Evolutionary conservation across 2,888 invertebrate species (phyloP).

Genomic region (Atrina japonica): DNA sequence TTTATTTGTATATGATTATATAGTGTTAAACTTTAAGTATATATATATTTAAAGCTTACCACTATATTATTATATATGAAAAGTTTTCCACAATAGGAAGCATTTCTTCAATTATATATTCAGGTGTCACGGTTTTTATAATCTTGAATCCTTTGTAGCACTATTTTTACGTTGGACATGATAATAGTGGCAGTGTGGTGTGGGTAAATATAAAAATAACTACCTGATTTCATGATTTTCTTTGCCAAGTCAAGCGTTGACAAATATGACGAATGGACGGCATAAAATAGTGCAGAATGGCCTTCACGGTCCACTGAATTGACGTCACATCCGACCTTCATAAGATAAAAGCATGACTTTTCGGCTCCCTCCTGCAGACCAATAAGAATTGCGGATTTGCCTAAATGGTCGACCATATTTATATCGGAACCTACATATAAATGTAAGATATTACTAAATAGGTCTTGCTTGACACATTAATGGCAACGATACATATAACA

Average conservation of each 20-base stretch:
- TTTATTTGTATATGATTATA: too few relatives aligned
- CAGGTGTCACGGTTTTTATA: too few relatives aligned
- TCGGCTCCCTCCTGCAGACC: slow-evolving; percentile 31
- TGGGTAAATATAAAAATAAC: too few relatives aligned
- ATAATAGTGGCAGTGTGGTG: too few relatives aligned
- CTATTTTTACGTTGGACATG: too few relatives aligned
- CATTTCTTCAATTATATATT: too few relatives aligned
- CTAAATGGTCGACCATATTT: slow-evolving; percentile 16
- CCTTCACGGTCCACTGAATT: slow-evolving; percentile 27
- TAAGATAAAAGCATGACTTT: slow-evolving; percentile 26
- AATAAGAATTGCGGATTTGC: slow-evolving; percentile 27
- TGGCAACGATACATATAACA: too few relatives aligned
- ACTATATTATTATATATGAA: too few relatives aligned
- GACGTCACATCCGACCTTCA: slow-evolving; percentile 36
- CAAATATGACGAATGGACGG: slow-evolving; percentile 24
- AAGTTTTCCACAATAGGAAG: too few relatives aligned
- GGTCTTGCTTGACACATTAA: slow-evolving; percentile 6
- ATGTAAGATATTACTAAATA: neutral
- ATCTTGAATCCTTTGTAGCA: too few relatives aligned
- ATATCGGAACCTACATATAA: slow-evolving; percentile 24
- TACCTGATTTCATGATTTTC: slow-evolving; percentile 51
- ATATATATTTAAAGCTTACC: too few relatives aligned
- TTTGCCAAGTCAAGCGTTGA: slow-evolving; percentile 36
- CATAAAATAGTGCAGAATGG: slow-evolving; percentile 26
- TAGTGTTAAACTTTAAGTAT: too few relatives aligned